Base-by-base conservation (phyloP, 2,888 invertebrate species). In the Protophormia terraenovae region DNA sequence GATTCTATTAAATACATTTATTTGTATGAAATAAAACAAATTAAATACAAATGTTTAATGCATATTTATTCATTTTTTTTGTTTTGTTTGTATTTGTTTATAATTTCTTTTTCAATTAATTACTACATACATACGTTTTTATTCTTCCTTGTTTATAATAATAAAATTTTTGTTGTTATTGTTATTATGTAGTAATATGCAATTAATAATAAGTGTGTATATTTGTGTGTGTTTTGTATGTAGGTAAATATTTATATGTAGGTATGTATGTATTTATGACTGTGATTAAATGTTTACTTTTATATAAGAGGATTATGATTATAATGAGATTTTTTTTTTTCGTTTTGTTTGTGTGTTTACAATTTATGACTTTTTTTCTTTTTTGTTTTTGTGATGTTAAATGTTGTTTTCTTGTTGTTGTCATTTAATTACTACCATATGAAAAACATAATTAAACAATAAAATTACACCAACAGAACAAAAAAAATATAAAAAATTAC, bases 291-390 rank as follows among this genome's bases (percentile, higher is more conserved):
- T 71, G 72, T 66, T 38, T 6, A 22, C 24, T 72, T 16, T 53
- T 55, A 35, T 72, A 67, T 83, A 76, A 76, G 75, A 71, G 58
- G 53, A 84, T 84, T 84, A 76, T 80, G 58, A 71, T 29, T 78
- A 35, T 71, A 77, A 47, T 60, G 78, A 62, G 55, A 67, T 58
- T 72, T 53, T 41, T 27, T 14, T 55, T 60, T 41, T 77, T 24
- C 67, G n/a, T n/a, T n/a, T n/a, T n/a, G n/a, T n/a, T n/a, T n/a
- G n/a, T n/a, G n/a, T n/a, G n/a, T n/a, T n/a, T n/a, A 71, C 78
- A 72, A 77, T 38, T 67, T 62, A 73, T 73, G 67, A 67, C 22
- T 22, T 60, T 60, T 72, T 29, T 45, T 6, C 5, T 47, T 16
- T n/a, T n/a, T 35, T 69, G n/a, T 32, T 71, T 71, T 66, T 87